Conservation (phyloP, 2,797 vertebrate species). For the Periparus ater region DNA sequence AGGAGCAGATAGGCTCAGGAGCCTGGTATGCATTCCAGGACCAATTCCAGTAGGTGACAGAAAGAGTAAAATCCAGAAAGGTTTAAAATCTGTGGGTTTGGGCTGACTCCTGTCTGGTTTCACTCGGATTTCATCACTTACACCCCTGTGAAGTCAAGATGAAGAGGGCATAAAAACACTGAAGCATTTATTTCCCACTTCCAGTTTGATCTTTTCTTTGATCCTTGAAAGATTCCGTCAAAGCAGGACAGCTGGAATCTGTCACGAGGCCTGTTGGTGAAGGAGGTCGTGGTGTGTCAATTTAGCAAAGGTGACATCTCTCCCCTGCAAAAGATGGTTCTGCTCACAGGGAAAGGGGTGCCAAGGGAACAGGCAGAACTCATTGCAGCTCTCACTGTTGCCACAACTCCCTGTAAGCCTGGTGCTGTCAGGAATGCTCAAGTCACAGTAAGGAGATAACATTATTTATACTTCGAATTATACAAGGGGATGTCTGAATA, state of each 20-base stretch:
- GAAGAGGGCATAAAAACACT: not conserved
- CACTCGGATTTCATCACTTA: not conserved
- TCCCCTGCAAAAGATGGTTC: not conserved
- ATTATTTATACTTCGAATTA: not conserved
- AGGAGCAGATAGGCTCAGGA: not conserved
- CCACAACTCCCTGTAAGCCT: not conserved
- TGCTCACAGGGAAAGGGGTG: not conserved
- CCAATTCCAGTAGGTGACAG: not conserved
- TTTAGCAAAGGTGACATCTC: not conserved
- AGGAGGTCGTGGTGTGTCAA: not conserved
- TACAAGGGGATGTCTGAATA: not conserved
- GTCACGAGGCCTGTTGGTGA: not conserved
- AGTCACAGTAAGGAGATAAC: not conserved
- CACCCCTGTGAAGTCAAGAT: not conserved
- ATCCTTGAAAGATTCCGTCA: not conserved
- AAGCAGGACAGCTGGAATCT: not conserved
- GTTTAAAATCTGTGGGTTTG: not conserved
- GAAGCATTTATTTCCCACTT: not conserved
- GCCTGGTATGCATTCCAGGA: not conserved
- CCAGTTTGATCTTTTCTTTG: slow-evolving; percentile 17
- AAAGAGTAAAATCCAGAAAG: not conserved
- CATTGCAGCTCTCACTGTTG: not conserved
- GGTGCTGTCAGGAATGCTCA: not conserved
- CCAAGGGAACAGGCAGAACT: not conserved
- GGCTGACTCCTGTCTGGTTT: not conserved